Base-by-base conservation (phyloP, 2,888 invertebrate genomes). In the Tetranychus piercei region DNA sequence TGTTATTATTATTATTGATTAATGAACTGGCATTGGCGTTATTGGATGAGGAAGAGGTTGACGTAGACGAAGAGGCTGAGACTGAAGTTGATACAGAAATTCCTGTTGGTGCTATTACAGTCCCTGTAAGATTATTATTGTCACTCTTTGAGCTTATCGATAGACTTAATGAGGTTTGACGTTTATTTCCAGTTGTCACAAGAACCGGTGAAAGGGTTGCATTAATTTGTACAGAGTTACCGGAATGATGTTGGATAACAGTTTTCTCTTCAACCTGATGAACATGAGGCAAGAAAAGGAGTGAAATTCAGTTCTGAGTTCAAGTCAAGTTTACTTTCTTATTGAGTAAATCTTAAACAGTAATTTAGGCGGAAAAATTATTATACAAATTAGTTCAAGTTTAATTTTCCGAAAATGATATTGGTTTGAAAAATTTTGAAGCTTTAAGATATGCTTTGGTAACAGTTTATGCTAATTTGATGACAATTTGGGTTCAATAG, bases 31-130 rank as follows among this genome's bases (percentile, higher is more conserved):
- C 45, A 74, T 34, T 66, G 73, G 66, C 23, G 18, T 70, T 43
- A 34, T 76, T 70, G 67, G 69, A n/a, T 11, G 75, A 22, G 65
- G 71, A 64, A 67, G 74, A 71, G n/a, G 73, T 44, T 44, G 75
- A 45, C 45, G 75, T 66, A 18, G 67, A 55, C 43, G 43, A 67
- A 23, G 73, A 23, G 44, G 66, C 43, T 44, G 45, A 55, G 34
- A 65, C 34, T 22, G 44, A 20, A 2, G 44, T 44, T 64, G 45
- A 44, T 18, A 22, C 43, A 9, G 75, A 75, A 34, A 34, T 3
- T 34, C 34, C 34, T 70, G 71, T 15, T 20, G 69, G 34, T 15
- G 74, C 6, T 66, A 34, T 15, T 22, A 34, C 43, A 20, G 69
- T 55, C 72, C n/a, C n/a, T 74, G 72, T 18, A 44, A 44, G 70